Evolutionary conservation across 2,888 invertebrate genomes (phyloP).

Genomic region (Lumbricus terrestris): DNA sequence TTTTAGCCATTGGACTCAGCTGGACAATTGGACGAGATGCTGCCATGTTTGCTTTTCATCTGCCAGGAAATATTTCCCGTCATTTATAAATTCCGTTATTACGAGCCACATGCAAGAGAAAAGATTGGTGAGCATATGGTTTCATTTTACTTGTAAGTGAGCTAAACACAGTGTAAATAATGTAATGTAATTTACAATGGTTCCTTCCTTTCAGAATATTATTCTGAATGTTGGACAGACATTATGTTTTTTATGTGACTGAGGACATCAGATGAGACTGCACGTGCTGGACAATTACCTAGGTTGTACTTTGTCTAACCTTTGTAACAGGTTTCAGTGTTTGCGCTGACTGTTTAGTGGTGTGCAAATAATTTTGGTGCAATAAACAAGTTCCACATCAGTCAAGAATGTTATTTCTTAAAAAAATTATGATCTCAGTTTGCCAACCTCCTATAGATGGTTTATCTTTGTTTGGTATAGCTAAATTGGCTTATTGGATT

Average conservation of each 20-base stretch:
- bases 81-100: slow-evolving; percentile 58
- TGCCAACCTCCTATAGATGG: no score
- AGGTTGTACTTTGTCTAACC: neutral
- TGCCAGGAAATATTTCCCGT: slow-evolving; percentile 58
- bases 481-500: no score
- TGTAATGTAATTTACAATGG: neutral
- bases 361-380: neutral
- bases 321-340: neutral
- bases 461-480: no score
- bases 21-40: slow-evolving; percentile 5
- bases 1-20: neutral
- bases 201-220: no score
- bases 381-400: neutral
- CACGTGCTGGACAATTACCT: neutral
- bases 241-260: neutral
- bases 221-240: neutral
- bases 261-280: neutral
- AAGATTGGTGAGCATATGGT: slow-evolving; percentile 44
- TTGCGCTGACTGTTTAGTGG: neutral
- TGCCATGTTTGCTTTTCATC: slow-evolving; percentile 45
- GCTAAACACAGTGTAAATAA: neutral
- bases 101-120: slow-evolving; percentile 47
- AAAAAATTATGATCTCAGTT: no score
- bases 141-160: neutral
- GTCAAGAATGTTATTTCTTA: neutral